Percentiles rank a stretch among this genome's conserved stretches.
These are phyloP conservation scores for Thalassarche chlororhynchos DNA, from an alignment of 2,113 vertebrate species.

Conservation along the genomic window DNA sequence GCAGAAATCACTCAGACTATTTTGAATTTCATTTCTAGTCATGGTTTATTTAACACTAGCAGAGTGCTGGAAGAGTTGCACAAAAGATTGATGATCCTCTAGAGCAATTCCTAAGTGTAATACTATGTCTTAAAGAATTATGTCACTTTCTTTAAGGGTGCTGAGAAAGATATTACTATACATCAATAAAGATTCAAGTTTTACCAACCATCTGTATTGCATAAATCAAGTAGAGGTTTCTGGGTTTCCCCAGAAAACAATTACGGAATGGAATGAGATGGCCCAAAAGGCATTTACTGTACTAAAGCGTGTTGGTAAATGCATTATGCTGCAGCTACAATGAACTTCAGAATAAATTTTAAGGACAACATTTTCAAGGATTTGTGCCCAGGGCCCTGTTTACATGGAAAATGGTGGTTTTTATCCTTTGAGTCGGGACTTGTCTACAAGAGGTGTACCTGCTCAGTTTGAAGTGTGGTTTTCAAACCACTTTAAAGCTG, in stretches of 20 bases:
- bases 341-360: constrained; percentile 34
- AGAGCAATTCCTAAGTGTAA: constrained; percentile 75
- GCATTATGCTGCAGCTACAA: constrained; percentile 38
- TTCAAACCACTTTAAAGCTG: neutral
- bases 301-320: constrained; percentile 29
- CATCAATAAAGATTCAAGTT: constrained; percentile 73
- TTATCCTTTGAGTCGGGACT: neutral
- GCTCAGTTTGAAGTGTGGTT: neutral
- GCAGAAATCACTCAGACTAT: constrained; percentile 77
- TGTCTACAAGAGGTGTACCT: neutral
- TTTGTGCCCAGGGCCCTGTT: constrained; percentile 1
- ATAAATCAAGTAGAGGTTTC: constrained; percentile 66
- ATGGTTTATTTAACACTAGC: constrained; percentile 80
- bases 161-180: constrained; percentile 70
- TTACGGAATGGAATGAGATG: constrained; percentile 44
- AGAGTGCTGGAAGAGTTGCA: constrained; percentile 60
- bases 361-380: neutral
- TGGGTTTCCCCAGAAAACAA: constrained; percentile 53
- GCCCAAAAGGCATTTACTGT: constrained; percentile 49
- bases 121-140: constrained; percentile 81
- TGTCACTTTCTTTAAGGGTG: constrained; percentile 74
- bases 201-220: constrained; percentile 72
- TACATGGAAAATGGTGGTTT: neutral
- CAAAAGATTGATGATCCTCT: constrained; percentile 77
- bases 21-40: constrained; percentile 80